Evolutionary conservation across 2,888 invertebrate species (phyloP).

Genomic region (Hydroisotoma schaefferi): DNA sequence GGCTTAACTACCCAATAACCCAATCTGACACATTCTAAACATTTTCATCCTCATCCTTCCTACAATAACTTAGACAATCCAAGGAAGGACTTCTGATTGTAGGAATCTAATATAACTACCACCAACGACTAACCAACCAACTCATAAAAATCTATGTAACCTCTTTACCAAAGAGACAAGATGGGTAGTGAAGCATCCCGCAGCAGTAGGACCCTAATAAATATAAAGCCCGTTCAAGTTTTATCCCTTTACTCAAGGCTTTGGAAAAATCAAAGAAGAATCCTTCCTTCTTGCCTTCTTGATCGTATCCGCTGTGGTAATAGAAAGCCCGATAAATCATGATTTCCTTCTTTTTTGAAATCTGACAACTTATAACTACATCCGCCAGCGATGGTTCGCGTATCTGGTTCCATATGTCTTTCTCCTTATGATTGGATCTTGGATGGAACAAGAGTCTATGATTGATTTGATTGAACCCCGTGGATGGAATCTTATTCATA

Average conservation of each 20-base stretch:
- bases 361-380: constrained; percentile 20
- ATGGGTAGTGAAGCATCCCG: neutral
- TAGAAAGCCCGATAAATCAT: constrained; percentile 30
- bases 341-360: constrained; percentile 28
- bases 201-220: neutral
- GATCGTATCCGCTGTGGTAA: neutral
- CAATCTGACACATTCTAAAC: constrained; percentile 13
- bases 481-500: constrained; percentile 6
- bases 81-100: neutral
- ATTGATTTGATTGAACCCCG: constrained; percentile 10
- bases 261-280: constrained; percentile 4
- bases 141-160: constrained; percentile 2
- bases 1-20: neutral
- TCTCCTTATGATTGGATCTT: constrained; percentile 3
- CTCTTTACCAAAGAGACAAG: neutral
- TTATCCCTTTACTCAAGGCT: constrained; percentile 3
- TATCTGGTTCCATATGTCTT: neutral
- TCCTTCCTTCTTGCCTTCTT: too few species aligned
- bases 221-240: neutral
- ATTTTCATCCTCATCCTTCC: constrained; percentile 15
- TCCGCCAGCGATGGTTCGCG: neutral
- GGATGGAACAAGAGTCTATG: constrained; percentile 3
- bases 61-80: constrained; percentile 10
- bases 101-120: constrained; percentile 3
- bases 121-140: neutral